Percentiles rank a stretch among this genome's conserved stretches.
Evolutionary conservation across 2,888 invertebrate genomes (phyloP).

Genomic region (Hyppa rectilinea): DNA sequence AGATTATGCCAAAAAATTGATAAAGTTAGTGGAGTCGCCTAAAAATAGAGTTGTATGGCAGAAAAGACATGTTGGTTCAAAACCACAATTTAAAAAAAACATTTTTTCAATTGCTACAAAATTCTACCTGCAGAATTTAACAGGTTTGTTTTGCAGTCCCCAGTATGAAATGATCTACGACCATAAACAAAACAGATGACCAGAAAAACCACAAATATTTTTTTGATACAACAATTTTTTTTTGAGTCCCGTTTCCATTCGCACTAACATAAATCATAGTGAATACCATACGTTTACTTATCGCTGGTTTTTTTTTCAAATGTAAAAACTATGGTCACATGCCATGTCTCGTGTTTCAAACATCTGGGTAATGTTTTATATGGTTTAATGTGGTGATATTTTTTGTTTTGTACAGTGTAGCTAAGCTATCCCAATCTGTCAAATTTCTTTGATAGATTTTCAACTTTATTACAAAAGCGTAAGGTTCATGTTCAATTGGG

Average conservation of each 20-base stretch:
- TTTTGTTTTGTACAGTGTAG: conserved; percentile 49
- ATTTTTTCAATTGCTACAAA: neutral
- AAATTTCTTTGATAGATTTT: too few relatives aligned
- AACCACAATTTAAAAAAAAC: too few relatives aligned
- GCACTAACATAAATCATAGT: conserved; percentile 76
- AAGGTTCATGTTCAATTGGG: too few relatives aligned
- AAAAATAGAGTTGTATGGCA: neutral
- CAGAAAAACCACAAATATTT: conserved; percentile 20
- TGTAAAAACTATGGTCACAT: conserved; percentile 75
- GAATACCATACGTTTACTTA: conserved; percentile 73
- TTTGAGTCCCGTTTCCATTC: conserved; percentile 65
- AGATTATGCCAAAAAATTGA: neutral
- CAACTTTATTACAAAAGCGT: too few relatives aligned
- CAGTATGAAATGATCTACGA: conserved; percentile 12
- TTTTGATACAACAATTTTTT: conserved; percentile 32
- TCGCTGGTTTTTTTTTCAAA: conserved; percentile 54
- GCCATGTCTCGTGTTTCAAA: conserved; percentile 76
- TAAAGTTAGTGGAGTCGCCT: too few relatives aligned
- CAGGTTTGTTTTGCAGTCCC: neutral
- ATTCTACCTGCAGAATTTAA: neutral
- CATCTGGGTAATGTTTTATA: conserved; percentile 73
- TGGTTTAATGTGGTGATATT: conserved; percentile 25
- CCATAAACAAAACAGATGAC: conserved; percentile 15
- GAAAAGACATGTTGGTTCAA: neutral
- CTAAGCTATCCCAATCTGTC: too few relatives aligned